Evolutionary conservation across 2,797 vertebrate species (phyloP).

Genomic region (Mormyrus hasselquistii): DNA sequence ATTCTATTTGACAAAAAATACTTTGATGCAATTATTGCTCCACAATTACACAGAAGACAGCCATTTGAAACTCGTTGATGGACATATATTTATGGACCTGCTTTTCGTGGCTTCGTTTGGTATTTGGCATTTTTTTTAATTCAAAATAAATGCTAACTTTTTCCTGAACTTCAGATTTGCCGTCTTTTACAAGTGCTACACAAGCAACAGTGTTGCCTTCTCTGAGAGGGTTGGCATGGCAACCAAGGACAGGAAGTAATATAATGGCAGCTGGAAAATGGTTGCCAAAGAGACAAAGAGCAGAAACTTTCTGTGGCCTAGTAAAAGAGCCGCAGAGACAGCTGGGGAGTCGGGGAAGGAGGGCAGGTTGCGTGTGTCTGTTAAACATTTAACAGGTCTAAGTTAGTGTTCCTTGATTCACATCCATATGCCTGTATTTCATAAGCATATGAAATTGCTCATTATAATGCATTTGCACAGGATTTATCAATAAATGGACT

Average conservation of each 20-base stretch:
- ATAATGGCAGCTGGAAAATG: constrained; percentile 21
- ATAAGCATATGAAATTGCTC: constrained; percentile 27
- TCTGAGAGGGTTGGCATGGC: constrained; percentile 15
- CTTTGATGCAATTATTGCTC: background rate
- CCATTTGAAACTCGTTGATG: background rate
- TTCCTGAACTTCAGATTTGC: background rate
- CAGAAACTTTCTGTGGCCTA: constrained; percentile 18
- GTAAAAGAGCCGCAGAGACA: background rate
- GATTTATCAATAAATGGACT: constrained; percentile 30
- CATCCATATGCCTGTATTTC: background rate
- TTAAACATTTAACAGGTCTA: background rate
- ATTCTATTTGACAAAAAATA: constrained; percentile 1
- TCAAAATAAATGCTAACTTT: background rate
- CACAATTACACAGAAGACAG: background rate
- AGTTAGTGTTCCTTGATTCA: background rate
- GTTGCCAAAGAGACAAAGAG: constrained; percentile 20
- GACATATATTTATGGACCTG: background rate
- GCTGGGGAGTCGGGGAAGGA: background rate
- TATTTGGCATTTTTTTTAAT: background rate
- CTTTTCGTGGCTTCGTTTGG: background rate
- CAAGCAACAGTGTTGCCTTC: constrained; percentile 16
- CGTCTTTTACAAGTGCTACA: background rate
- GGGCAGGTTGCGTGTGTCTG: background rate
- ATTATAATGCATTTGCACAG: constrained; percentile 36
- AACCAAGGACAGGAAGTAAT: constrained; percentile 21